phyloP scores from a whole-genome alignment of 37 sponge, comb jelly and placozoan genomes.

The Eunapius fragilis region DNA sequence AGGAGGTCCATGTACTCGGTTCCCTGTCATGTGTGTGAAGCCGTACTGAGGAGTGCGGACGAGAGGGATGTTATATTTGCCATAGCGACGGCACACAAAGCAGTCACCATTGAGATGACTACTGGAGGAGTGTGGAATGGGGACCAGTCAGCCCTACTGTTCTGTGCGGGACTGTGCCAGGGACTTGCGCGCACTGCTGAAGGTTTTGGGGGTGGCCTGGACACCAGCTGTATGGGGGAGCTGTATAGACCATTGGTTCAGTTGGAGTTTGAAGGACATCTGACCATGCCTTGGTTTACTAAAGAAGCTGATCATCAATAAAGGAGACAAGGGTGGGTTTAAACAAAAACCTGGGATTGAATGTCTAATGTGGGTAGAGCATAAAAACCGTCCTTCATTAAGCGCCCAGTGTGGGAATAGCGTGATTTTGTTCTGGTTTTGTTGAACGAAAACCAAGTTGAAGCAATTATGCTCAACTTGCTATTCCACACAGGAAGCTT shows the following conservation, averaged over 20 bases:
- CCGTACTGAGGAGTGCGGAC: slow-evolving; percentile 3
- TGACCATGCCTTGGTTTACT: background rate
- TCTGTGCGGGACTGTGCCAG: background rate
- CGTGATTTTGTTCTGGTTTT: too few relatives aligned
- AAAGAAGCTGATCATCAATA: too few relatives aligned
- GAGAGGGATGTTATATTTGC: slow-evolving; percentile 12
- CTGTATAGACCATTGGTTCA: background rate
- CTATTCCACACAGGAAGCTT: too few relatives aligned
- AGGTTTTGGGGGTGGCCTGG: background rate
- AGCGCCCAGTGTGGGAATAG: too few relatives aligned
- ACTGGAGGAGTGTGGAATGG: background rate
- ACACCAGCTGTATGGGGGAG: background rate
- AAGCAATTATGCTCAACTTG: too few relatives aligned
- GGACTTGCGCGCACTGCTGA: background rate
- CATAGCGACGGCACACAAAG: slow-evolving; percentile 17
- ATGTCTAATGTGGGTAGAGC: too few relatives aligned
- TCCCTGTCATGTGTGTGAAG: slow-evolving; percentile 19
- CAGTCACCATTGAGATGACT: background rate
- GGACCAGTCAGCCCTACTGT: background rate
- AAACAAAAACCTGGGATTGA: too few relatives aligned
- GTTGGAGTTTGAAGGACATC: background rate
- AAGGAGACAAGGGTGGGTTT: too few relatives aligned
- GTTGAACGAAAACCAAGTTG: too few relatives aligned
- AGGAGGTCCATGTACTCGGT: slow-evolving; percentile 9
- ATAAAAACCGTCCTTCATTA: too few relatives aligned